phyloP scores from a whole-genome alignment of 2,797 vertebrate genomes.

The Choloepus didactylus region DNA sequence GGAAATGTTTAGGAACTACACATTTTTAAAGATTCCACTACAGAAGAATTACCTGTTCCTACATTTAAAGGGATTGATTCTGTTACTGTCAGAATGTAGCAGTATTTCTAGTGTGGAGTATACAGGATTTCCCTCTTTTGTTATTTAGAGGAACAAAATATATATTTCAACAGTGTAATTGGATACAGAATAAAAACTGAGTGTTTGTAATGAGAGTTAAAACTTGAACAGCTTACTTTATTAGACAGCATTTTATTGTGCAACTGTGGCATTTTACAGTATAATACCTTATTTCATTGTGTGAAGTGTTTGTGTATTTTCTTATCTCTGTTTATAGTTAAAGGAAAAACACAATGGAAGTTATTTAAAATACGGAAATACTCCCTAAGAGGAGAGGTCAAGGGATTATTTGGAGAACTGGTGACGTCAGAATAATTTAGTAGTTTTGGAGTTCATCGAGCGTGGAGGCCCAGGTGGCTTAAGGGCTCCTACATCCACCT shows the following conservation, averaged over 20 bases:
- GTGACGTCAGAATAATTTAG: neutral
- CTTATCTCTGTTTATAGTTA: constrained; percentile 61
- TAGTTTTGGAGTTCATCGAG: neutral
- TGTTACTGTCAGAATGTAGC: constrained; percentile 55
- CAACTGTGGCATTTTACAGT: neutral
- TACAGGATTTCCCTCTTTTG: constrained; percentile 68
- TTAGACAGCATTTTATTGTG: neutral
- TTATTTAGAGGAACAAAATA: constrained; percentile 11
- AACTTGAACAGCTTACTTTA: neutral
- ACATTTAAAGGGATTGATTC: constrained; percentile 33
- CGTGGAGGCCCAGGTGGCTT: neutral
- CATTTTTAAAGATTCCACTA: constrained; percentile 11
- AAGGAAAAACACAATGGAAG: constrained; percentile 50
- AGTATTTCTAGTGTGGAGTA: neutral
- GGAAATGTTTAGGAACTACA: constrained; percentile 12
- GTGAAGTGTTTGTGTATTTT: neutral
- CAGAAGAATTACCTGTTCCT: constrained; percentile 41
- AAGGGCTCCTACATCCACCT: neutral
- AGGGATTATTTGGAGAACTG: constrained; percentile 53
- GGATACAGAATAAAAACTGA: constrained; percentile 7
- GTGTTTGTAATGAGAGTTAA: constrained; percentile 41
- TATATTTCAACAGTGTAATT: constrained; percentile 31
- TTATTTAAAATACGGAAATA: constrained; percentile 61
- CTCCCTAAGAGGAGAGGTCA: constrained; percentile 51
- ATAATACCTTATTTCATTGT: neutral